Base-by-base conservation (phyloP, 2,113 vertebrate genomes). In the Pachypanchax playfairii region DNA sequence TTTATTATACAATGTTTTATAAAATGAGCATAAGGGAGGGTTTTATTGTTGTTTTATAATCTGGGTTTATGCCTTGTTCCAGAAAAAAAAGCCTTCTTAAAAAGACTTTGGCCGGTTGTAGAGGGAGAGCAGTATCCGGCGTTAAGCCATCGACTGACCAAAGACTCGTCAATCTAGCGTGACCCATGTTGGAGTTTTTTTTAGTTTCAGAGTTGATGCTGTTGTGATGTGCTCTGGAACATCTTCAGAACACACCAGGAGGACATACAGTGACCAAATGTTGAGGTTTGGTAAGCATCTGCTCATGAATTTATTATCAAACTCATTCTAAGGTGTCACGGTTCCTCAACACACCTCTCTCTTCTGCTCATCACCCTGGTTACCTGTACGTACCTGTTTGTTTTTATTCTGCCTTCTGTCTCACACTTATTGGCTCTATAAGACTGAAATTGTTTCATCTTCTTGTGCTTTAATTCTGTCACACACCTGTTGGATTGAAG, bases 11-110 rank as follows among this genome's bases (percentile, higher is more conserved):
- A 60, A 68, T 79, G 74, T 86, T 87, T 89, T 85, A 81, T 72
- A 54, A 88, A 85, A 90, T 85, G 86, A 91, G 77, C 80, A 88
- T 79, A 86, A 78, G 82, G 79, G 77, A 82, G 87, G 87, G 86
- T 87, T 88, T 90, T 87, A 88, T 87, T 89, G 83, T 91, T 88
- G 80, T 79, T 86, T 86, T 24, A 84, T 91, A 92, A 92, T 87
- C 89, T 83, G 88, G 83, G 60, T 89, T 93, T 90, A 91, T 88
- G 70, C 57, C 74, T 88, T 89, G 85, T 89, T 80, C 76, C 77
- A 80, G 31, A 9, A 33, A 41, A 83, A 80, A 90, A 84, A 86
- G 80, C 80, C 73, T 67, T 81, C 87, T 76, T 79, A 82, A 71
- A 79, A 85, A 78, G 67, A 77, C 71, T 87, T 84, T 88, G 66